Percentiles rank a stretch among this genome's conserved stretches.
These are phyloP conservation scores for Trachemys scripta DNA, from an alignment of 2,113 vertebrate genomes.

Conservation along the genomic window DNA sequence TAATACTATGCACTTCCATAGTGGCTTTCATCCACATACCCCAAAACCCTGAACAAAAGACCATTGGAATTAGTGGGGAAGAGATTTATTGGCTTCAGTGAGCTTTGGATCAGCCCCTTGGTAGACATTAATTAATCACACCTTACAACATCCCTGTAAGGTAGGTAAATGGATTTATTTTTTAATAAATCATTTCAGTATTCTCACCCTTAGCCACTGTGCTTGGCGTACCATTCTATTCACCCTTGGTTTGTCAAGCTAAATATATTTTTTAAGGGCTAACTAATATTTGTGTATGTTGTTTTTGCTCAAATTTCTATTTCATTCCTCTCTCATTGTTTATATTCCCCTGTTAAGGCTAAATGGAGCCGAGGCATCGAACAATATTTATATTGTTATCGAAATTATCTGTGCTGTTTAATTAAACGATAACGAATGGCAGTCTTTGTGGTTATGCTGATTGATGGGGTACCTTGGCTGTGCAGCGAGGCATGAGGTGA, in stretches of 20 bases:
- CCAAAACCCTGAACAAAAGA: background rate
- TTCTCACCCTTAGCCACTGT: background rate
- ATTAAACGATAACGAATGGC: conserved; percentile 31
- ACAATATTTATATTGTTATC: background rate
- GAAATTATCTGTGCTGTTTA: conserved; percentile 37
- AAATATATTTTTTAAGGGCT: background rate
- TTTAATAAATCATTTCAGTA: background rate
- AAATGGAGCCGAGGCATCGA: background rate
- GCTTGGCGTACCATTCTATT: accelerated
- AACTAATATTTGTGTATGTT: background rate
- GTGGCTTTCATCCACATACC: background rate
- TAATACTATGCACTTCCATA: background rate
- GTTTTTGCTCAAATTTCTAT: conserved; percentile 14
- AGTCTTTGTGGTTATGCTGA: background rate
- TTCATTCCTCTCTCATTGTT: background rate
- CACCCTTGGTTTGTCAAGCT: background rate
- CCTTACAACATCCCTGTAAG: background rate
- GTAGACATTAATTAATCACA: background rate
- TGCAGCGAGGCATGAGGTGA: background rate
- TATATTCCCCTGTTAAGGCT: background rate
- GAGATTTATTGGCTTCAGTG: background rate
- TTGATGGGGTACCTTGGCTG: background rate
- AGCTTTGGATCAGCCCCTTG: background rate
- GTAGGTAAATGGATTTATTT: background rate
- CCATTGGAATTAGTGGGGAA: background rate